A percentile compares a stretch with the other conserved stretches of the same genome.
phyloP scores from a whole-genome alignment of 2,888 invertebrate species.

The Lomographa bimaculata region DNA sequence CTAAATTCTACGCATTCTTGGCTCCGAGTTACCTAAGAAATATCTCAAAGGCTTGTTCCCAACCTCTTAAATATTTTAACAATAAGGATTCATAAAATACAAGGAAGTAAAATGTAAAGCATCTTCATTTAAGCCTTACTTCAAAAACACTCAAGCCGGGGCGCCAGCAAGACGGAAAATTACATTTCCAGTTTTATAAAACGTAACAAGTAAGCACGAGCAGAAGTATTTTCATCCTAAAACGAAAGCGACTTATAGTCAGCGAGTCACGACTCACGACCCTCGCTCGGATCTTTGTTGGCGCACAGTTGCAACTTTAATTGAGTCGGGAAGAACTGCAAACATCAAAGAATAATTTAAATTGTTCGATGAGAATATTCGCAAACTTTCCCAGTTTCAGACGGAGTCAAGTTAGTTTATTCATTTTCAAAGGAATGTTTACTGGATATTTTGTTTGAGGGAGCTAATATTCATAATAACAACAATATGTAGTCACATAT shows the following conservation, averaged over 20 bases:
- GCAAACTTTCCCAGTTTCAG: conserved; percentile 27
- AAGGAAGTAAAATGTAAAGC: conserved; percentile 1
- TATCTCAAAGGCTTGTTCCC: no score
- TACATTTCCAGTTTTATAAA: conserved; percentile 11
- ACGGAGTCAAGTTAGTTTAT: conserved; percentile 2
- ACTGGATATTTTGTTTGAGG: no score
- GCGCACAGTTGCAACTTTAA: conserved; percentile 52
- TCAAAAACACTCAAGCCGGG: conserved; percentile 2
- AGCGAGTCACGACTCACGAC: conserved; percentile 23
- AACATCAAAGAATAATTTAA: conserved; percentile 49
- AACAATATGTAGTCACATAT: no score
- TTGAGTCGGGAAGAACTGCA: conserved; percentile 49
- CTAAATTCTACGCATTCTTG: no score
- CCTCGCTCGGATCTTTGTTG: conserved; percentile 35
- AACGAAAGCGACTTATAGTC: conserved; percentile 26
- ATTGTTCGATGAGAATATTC: conserved; percentile 35
- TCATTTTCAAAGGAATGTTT: neutral
- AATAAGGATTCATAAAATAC: no score
- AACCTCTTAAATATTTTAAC: no score
- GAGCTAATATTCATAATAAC: no score
- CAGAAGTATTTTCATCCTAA: conserved; percentile 25
- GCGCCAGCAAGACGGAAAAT: conserved; percentile 11
- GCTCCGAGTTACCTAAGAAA: no score
- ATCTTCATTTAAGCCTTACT: neutral
- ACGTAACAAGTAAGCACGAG: conserved; percentile 6